Evolutionary conservation across 2,113 vertebrate species (phyloP).

Genomic region (Carassius auratus): DNA sequence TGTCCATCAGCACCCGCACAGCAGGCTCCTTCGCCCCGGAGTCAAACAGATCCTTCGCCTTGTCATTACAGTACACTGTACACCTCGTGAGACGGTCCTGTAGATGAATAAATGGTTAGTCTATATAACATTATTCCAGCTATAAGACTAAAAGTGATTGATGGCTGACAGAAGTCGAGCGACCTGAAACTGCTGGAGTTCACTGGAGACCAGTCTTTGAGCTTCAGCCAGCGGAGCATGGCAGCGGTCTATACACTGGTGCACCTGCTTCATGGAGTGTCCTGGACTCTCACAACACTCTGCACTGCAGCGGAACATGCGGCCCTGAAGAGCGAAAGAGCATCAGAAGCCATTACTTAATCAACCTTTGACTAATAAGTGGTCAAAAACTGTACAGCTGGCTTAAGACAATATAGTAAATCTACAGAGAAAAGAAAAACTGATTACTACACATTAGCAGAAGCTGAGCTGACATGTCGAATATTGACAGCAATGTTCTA

Average conservation of each 20-base stretch:
- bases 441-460: too few relatives aligned
- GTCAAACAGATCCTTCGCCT: slow-evolving; percentile 85
- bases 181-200: slow-evolving; percentile 93
- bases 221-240: slow-evolving; percentile 87
- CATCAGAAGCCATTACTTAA: neutral
- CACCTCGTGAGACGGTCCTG: slow-evolving; percentile 88
- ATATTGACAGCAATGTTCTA: too few relatives aligned
- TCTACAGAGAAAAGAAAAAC: neutral
- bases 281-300: slow-evolving; percentile 83
- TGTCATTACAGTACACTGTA: slow-evolving; percentile 89
- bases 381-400: neutral
- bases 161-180: slow-evolving; percentile 38
- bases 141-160: neutral
- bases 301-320: slow-evolving; percentile 93
- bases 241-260: slow-evolving; percentile 92
- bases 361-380: neutral
- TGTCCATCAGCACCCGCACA: slow-evolving; percentile 80
- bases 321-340: slow-evolving; percentile 69
- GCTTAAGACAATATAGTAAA: neutral
- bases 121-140: neutral
- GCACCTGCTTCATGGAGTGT: slow-evolving; percentile 87
- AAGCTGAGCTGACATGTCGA: too few relatives aligned
- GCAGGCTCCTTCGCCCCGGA: slow-evolving; percentile 78
- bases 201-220: slow-evolving; percentile 85
- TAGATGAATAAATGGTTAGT: neutral